Evolutionary conservation across 2,888 invertebrate species (phyloP).

Genomic region (Allacma fusca): DNA sequence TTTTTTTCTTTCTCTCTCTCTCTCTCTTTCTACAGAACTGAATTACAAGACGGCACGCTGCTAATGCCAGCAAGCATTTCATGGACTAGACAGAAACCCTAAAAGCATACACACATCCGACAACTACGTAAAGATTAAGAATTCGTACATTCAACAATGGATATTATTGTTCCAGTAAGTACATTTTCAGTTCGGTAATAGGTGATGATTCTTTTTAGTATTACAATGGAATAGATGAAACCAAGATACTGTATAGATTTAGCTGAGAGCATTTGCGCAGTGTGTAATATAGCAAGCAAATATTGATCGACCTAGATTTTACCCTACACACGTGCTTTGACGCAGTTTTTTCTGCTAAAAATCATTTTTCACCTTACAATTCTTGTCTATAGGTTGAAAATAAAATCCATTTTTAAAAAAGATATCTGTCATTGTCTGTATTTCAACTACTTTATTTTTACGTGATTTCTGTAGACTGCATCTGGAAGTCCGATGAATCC

Average conservation of each 20-base stretch:
- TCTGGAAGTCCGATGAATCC: conserved; percentile 39
- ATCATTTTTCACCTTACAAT: conserved; percentile 30
- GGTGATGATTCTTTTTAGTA: no score
- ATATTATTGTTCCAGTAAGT: conserved; percentile 32
- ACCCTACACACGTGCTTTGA: conserved; percentile 46
- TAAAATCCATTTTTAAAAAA: conserved; percentile 16
- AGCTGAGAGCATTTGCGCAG: conserved; percentile 45
- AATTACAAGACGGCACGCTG: conserved; percentile 3
- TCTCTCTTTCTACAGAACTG: conserved; percentile 1
- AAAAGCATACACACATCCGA: background rate
- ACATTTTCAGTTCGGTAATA: no score
- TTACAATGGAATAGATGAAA: background rate
- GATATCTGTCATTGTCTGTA: background rate
- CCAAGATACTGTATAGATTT: conserved; percentile 24
- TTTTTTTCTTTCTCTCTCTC: background rate
- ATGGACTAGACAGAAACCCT: conserved; percentile 8
- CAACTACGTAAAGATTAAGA: background rate
- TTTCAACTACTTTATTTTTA: background rate
- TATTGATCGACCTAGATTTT: conserved; percentile 49
- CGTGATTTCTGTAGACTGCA: conserved; percentile 25
- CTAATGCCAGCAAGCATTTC: conserved; percentile 23
- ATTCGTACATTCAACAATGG: background rate
- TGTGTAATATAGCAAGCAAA: conserved; percentile 34
- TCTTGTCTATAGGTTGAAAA: background rate
- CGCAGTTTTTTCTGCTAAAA: conserved; percentile 42